Evolutionary conservation across 2,113 vertebrate species (phyloP).

Genomic region (Albula glossodonta): DNA sequence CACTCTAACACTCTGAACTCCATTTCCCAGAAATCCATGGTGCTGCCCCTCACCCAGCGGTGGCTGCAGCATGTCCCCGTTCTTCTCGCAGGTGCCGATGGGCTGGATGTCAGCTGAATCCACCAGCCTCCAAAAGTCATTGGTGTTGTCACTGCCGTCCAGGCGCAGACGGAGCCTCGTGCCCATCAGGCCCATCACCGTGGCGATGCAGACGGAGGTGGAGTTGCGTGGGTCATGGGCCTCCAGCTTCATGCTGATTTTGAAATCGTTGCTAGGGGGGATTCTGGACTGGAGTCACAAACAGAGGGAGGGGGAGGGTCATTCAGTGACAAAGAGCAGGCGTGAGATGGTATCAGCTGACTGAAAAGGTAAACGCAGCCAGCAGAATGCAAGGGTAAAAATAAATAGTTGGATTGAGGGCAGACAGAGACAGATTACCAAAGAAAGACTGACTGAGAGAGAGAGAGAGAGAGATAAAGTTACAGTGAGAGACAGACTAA

Average conservation of each 20-base stretch:
- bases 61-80: conserved; percentile 93
- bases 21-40: background rate
- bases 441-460: background rate
- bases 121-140: conserved; percentile 96
- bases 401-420: background rate
- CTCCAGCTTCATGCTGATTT: conserved; percentile 95
- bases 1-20: conserved; percentile 5
- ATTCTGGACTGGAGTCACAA: conserved; percentile 74
- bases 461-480: background rate
- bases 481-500: background rate
- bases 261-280: conserved; percentile 91
- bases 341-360: conserved; percentile 27
- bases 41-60: conserved; percentile 78
- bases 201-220: conserved; percentile 90
- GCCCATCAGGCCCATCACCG: conserved; percentile 86
- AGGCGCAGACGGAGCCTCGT: conserved; percentile 84
- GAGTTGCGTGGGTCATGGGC: conserved; percentile 88
- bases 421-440: background rate
- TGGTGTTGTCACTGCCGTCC: conserved; percentile 93
- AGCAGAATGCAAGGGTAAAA: background rate
- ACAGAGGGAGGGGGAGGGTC: conserved; percentile 43
- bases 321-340: conserved; percentile 45
- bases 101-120: conserved; percentile 95
- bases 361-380: background rate
- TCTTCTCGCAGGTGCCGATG: conserved; percentile 91